A percentile compares a stretch with the other conserved stretches of the same genome.
These are phyloP conservation scores for Phoxinus phoxinus DNA, from an alignment of 2,113 vertebrate species.

Conservation along the genomic window DNA sequence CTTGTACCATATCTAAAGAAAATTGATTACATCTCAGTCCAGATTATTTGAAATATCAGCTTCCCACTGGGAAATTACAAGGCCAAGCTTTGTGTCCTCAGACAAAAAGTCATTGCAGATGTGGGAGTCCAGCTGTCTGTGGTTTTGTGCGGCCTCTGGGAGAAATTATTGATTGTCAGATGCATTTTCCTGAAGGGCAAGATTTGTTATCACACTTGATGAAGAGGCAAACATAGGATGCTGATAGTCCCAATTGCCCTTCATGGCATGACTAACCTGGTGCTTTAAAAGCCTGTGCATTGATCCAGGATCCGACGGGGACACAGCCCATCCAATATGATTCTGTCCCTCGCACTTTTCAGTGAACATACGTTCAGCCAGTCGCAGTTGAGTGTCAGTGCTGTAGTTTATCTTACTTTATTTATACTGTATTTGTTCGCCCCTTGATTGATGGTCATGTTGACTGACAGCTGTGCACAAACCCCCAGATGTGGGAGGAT, in stretches of 20 bases:
- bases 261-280: not conserved
- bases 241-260: not conserved
- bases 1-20: not conserved
- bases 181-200: not conserved
- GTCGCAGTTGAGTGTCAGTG: not conserved
- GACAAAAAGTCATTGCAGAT: conserved; percentile 19
- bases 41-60: conserved; percentile 17
- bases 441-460: not conserved
- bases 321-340: no score
- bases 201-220: conserved; percentile 1
- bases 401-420: not conserved
- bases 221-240: not conserved
- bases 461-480: not conserved
- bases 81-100: conserved; percentile 1
- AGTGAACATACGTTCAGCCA: no score
- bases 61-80: conserved; percentile 60
- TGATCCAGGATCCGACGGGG: conserved; percentile 7
- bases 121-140: conserved; percentile 25
- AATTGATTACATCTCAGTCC: conserved; percentile 5
- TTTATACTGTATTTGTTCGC: not conserved
- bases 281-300: conserved; percentile 24
- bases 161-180: conserved; percentile 42
- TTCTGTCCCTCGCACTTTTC: no score
- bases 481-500: no score
- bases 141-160: conserved; percentile 3